These are phyloP conservation scores for Syndactyla subalaris DNA, from an alignment of 2,797 vertebrate genomes.

Conservation along the genomic window DNA sequence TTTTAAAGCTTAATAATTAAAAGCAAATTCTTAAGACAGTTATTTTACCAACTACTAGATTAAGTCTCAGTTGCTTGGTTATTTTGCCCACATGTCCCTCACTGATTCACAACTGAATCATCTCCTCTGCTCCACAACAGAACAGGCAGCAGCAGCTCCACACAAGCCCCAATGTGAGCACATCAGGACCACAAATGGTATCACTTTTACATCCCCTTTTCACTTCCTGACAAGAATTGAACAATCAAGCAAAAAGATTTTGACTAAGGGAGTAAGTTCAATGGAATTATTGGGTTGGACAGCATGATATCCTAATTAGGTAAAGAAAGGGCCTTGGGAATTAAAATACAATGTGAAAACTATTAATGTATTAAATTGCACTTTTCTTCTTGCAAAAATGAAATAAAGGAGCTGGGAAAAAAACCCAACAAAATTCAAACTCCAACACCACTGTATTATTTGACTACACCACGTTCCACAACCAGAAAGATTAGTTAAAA, in stretches of 20 bases:
- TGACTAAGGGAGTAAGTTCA: not conserved
- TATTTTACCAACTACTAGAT: not conserved
- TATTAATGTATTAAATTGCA: not conserved
- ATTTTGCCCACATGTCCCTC: not conserved
- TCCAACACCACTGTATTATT: not conserved
- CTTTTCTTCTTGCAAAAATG: not conserved
- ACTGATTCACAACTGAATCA: not conserved
- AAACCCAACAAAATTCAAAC: not conserved
- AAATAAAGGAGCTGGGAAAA: not conserved
- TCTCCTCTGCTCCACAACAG: not conserved
- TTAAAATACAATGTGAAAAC: not conserved
- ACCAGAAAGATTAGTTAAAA: not conserved
- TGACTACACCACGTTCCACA: not conserved
- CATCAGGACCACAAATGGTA: not conserved
- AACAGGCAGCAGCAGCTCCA: not conserved
- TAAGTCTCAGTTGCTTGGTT: not conserved
- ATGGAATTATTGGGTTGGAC: not conserved
- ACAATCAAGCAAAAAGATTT: not conserved
- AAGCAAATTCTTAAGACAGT: not conserved
- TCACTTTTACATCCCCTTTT: not conserved
- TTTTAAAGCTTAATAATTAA: not conserved
- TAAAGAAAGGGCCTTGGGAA: not conserved
- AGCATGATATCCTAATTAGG: not conserved
- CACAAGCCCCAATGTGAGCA: not conserved
- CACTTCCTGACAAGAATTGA: not conserved